Evolutionary conservation across 53 echinoderm and acorn worm species (phyloP).

Genomic region (Hippasteria phrygiana): DNA sequence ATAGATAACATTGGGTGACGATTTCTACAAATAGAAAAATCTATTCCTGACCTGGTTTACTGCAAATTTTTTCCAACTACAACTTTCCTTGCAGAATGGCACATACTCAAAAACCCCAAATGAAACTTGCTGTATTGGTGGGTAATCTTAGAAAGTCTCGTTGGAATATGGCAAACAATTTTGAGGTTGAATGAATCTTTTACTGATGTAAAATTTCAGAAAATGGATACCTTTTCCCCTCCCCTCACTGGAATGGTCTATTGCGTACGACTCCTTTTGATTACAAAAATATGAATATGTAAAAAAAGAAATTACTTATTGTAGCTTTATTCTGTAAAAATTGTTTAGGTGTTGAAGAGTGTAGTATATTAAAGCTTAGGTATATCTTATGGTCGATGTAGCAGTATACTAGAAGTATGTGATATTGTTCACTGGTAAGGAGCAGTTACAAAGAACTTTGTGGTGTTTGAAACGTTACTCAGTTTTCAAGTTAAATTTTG

Average conservation of each 20-base stretch:
- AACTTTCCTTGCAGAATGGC: no score
- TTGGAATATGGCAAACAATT: no score
- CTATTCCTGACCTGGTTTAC: no score
- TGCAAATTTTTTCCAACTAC: no score
- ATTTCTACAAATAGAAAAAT: neutral
- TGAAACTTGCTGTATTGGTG: no score
- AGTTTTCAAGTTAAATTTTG: no score
- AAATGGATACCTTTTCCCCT: neutral
- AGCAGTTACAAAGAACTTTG: neutral
- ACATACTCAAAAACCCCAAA: no score
- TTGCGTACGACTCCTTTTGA: constrained; percentile 15
- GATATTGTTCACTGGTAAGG: neutral
- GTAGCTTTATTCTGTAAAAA: constrained; percentile 63
- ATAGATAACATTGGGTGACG: neutral
- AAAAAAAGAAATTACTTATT: constrained; percentile 16
- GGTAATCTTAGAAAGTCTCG: no score
- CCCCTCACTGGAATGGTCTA: constrained; percentile 8
- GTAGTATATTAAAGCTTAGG: constrained; percentile 23
- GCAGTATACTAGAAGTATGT: neutral
- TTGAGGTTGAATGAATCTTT: neutral
- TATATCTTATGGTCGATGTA: constrained; percentile 1
- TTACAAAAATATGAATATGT: constrained; percentile 51
- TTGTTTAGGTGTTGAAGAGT: constrained; percentile 45
- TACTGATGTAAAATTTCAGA: neutral
- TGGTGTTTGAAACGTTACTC: neutral